Conservation (phyloP, 2,888 invertebrate species). For the Apamea epomidion region DNA sequence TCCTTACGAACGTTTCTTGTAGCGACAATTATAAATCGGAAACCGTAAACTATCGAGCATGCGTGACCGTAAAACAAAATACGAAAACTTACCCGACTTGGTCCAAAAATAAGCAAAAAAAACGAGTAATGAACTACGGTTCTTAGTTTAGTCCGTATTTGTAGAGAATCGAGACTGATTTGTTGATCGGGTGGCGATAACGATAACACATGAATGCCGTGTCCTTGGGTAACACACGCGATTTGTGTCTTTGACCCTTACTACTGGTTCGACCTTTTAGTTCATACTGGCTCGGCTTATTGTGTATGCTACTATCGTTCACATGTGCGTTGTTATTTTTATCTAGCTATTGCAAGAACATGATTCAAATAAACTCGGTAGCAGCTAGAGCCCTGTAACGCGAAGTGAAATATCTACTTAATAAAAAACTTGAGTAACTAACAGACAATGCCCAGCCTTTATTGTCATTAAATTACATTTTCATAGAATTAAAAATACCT, state of each 20-base stretch:
- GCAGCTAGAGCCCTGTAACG: neutral
- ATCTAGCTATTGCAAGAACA: neutral
- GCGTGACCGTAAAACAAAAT: constrained; percentile 32
- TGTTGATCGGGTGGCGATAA: constrained; percentile 53
- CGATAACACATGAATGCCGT: constrained; percentile 49
- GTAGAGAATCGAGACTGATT: constrained; percentile 50
- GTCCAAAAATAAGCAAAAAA: constrained; percentile 26
- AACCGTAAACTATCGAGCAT: constrained; percentile 5
- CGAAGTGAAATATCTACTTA: neutral
- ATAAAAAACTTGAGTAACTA: too few relatives aligned
- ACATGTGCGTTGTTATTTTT: neutral
- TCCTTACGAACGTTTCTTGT: constrained; percentile 13
- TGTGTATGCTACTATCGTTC: neutral
- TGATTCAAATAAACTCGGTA: neutral
- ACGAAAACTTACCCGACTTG: neutral
- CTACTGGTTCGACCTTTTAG: constrained; percentile 41
- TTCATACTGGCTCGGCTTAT: constrained; percentile 11
- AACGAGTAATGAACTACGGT: constrained; percentile 10
- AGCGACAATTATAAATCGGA: constrained; percentile 29
- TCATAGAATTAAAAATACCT: too few relatives aligned
- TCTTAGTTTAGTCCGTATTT: constrained; percentile 31
- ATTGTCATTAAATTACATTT: too few relatives aligned
- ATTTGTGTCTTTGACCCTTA: constrained; percentile 55
- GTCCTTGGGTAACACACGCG: constrained; percentile 63
- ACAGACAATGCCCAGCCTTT: too few relatives aligned